Evolutionary conservation across 2,797 vertebrate genomes (phyloP).

Genomic region (Potorous gilbertii): DNA sequence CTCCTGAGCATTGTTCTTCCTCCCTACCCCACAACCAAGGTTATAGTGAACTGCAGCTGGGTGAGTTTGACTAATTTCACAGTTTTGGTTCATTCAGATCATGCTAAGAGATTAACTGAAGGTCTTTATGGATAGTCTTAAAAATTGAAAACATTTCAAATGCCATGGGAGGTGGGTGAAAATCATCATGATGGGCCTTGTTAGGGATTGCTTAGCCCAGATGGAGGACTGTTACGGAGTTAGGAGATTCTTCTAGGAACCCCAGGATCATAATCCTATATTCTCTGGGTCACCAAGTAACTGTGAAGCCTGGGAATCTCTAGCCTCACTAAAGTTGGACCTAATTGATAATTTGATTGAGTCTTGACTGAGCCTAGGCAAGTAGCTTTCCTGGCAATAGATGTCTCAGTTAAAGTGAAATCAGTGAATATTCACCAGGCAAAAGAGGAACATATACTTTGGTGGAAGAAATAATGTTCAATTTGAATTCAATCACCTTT

Average conservation of each 20-base stretch:
- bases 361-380: conserved; percentile 21
- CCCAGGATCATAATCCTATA: conserved; percentile 22
- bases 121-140: neutral
- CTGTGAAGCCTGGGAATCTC: neutral
- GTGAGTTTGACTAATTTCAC: neutral
- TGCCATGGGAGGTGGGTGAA: neutral
- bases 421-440: conserved; percentile 57
- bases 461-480: conserved; percentile 55
- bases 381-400: conserved; percentile 20
- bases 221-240: neutral
- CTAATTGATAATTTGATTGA: conserved; percentile 21
- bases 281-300: neutral
- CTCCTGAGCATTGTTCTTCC: neutral
- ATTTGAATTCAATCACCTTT: conserved; percentile 50
- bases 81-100: neutral
- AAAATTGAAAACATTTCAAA: neutral
- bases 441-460: conserved; percentile 61
- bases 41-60: neutral
- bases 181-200: neutral
- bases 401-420: conserved; percentile 40
- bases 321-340: neutral
- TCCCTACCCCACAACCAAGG: neutral
- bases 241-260: neutral
- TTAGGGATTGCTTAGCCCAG: conserved; percentile 11
- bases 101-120: neutral